Conservation (phyloP, 92 coral and sea anemone genomes). For the Parazoanthus atlanticus region DNA sequence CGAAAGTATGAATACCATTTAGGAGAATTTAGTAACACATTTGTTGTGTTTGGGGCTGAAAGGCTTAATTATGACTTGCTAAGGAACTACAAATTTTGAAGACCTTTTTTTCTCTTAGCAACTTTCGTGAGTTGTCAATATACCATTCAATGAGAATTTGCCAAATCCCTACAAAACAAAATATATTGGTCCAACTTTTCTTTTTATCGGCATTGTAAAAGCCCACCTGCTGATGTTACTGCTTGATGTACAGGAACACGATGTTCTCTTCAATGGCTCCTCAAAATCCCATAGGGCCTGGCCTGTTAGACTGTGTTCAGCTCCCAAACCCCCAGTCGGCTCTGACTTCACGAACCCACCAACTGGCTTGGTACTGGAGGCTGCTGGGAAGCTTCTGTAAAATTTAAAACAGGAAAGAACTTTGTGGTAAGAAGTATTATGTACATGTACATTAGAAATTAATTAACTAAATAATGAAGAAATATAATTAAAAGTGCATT, state of each 20-base stretch:
- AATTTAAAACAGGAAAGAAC: neutral
- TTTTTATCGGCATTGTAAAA: neutral
- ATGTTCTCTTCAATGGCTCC: conserved; percentile 92
- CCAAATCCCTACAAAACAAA: neutral
- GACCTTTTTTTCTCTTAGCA: neutral
- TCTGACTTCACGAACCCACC: conserved; percentile 68
- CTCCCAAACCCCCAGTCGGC: conserved; percentile 48
- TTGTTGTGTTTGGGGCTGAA: too few species aligned
- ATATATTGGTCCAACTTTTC: neutral
- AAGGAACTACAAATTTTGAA: neutral
- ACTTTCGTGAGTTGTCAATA: too few species aligned
- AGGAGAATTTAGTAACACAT: too few species aligned
- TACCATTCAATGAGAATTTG: neutral
- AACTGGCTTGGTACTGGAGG: conserved; percentile 44
- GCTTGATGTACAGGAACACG: conserved; percentile 96
- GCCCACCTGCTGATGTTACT: conserved; percentile 93
- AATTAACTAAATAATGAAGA: too few species aligned
- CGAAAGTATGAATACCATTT: too few species aligned
- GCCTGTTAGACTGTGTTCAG: conserved; percentile 68
- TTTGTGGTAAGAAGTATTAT: too few species aligned
- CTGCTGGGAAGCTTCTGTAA: conserved; percentile 14
- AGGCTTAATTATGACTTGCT: neutral
- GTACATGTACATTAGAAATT: too few species aligned
- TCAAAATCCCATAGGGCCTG: conserved; percentile 93
- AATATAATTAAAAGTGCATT: too few species aligned